phyloP scores from a whole-genome alignment of 2,888 invertebrate species.

The Azorinus chamasolen region DNA sequence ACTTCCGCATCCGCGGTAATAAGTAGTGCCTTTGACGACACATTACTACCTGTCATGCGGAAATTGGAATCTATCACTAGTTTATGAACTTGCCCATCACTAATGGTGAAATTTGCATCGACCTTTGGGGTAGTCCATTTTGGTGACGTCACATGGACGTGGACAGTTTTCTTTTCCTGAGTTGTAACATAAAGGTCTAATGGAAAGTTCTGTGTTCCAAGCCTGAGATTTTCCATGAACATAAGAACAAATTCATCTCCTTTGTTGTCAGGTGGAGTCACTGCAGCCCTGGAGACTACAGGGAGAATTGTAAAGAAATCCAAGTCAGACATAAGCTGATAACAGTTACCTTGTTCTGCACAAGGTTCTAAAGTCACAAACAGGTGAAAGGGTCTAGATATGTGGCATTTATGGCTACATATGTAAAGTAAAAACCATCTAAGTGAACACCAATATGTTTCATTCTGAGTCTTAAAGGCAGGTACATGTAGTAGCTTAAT shows the following conservation, averaged over 20 bases:
- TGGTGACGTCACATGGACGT: slow-evolving; percentile 67
- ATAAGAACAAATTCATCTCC: slow-evolving; percentile 68
- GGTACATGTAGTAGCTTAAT: too few relatives aligned
- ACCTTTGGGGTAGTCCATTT: slow-evolving; percentile 56
- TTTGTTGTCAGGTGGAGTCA: slow-evolving; percentile 66
- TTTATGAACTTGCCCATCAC: slow-evolving; percentile 61
- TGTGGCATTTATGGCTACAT: too few relatives aligned
- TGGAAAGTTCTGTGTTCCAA: slow-evolving; percentile 44
- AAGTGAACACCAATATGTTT: too few relatives aligned
- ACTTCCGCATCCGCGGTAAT: slow-evolving; percentile 64
- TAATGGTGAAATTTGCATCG: slow-evolving; percentile 59
- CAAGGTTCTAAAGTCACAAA: too few relatives aligned
- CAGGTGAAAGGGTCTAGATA: too few relatives aligned
- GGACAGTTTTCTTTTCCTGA: slow-evolving; percentile 53
- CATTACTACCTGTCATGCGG: slow-evolving; percentile 54
- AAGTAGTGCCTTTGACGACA: slow-evolving; percentile 62
- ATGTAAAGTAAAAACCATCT: too few relatives aligned
- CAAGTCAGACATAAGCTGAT: too few relatives aligned
- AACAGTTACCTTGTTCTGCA: too few relatives aligned
- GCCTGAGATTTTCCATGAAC: slow-evolving; percentile 69
- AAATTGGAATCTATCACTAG: slow-evolving; percentile 44
- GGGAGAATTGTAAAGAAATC: too few relatives aligned
- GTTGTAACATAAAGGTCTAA: slow-evolving; percentile 69
- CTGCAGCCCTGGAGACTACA: neutral
- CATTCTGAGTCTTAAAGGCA: too few relatives aligned